These are phyloP conservation scores for Latrodectus hesperus DNA, from an alignment of 2,888 invertebrate genomes.

Conservation along the genomic window DNA sequence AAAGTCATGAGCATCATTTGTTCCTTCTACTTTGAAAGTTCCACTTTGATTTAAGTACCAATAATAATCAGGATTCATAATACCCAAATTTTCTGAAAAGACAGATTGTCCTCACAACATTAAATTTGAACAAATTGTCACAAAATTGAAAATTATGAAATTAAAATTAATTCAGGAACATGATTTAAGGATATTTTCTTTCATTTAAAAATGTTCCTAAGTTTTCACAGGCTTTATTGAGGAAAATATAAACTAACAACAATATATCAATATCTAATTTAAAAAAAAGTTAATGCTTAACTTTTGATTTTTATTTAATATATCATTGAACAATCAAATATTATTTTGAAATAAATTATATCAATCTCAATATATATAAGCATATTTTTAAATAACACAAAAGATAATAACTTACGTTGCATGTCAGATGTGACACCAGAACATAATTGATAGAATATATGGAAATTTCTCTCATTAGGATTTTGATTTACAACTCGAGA, in stretches of 20 bases:
- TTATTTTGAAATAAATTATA: no score
- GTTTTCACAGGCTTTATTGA: no score
- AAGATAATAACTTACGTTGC: constrained; percentile 77
- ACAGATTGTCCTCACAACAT: not conserved
- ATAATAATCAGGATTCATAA: constrained; percentile 94
- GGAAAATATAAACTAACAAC: no score
- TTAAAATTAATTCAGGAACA: no score
- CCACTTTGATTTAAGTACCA: constrained; percentile 97
- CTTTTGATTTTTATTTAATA: no score
- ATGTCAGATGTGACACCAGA: constrained; percentile 90
- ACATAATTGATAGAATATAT: constrained; percentile 97
- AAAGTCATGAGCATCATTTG: constrained; percentile 85
- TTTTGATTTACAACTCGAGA: constrained; percentile 93
- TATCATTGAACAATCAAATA: no score
- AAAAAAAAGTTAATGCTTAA: no score
- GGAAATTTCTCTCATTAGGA: constrained; percentile 95
- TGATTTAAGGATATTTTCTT: no score
- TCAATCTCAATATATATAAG: not conserved
- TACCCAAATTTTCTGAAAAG: constrained; percentile 84
- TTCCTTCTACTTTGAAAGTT: constrained; percentile 81
- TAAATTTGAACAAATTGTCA: no score
- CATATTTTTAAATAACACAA: not conserved
- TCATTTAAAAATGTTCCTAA: no score
- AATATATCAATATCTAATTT: no score
- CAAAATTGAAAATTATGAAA: no score